These are phyloP conservation scores for Podarcis muralis DNA, from an alignment of 2,113 vertebrate species.

Conservation along the genomic window DNA sequence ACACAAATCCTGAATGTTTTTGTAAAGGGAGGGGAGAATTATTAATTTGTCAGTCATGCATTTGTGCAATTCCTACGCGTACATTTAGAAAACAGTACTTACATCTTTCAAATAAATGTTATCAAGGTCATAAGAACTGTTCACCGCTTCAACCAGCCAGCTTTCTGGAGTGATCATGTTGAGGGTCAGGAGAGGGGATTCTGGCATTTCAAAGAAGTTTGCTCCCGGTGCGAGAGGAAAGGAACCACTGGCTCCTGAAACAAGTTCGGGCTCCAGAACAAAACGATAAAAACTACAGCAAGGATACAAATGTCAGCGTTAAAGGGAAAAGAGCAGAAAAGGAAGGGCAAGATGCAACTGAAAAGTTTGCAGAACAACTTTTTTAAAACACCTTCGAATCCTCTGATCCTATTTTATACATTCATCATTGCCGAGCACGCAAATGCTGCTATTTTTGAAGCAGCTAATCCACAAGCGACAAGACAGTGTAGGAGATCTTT, in stretches of 20 bases:
- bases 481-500: neutral
- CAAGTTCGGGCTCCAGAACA: slow-evolving; percentile 90
- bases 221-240: slow-evolving; percentile 84
- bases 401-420: neutral
- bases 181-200: slow-evolving; percentile 89
- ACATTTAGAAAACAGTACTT: slow-evolving; percentile 45
- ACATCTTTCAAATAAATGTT: slow-evolving; percentile 95
- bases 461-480: neutral
- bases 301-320: neutral
- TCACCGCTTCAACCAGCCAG: slow-evolving; percentile 93
- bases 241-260: slow-evolving; percentile 75
- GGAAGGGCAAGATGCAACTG: neutral
- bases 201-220: slow-evolving; percentile 90
- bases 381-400: neutral
- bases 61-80: neutral
- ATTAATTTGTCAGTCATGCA: neutral
- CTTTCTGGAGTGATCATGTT: slow-evolving; percentile 96
- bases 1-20: neutral
- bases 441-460: neutral
- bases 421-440: neutral
- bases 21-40: neutral
- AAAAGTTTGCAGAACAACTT: neutral
- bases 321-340: neutral
- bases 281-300: slow-evolving; percentile 91
- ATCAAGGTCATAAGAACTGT: slow-evolving; percentile 91